These are phyloP conservation scores for Butastur rufipennis DNA, from an alignment of 2,113 vertebrate species.

Conservation along the genomic window DNA sequence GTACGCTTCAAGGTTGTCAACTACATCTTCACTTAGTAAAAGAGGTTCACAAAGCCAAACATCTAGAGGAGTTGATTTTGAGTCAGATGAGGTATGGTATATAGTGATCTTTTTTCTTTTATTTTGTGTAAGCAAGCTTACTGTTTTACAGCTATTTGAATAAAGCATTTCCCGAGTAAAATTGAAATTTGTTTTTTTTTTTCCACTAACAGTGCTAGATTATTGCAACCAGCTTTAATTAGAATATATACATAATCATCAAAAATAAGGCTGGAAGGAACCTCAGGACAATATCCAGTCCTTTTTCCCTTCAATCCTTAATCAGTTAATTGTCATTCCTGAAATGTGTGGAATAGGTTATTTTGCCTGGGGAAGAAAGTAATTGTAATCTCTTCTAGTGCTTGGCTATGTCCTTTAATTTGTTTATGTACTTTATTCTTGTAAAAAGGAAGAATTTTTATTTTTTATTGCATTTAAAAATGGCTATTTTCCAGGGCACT, in stretches of 20 bases:
- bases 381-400: not conserved
- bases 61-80: conserved; percentile 79
- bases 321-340: not conserved
- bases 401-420: not conserved
- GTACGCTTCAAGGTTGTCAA: conserved; percentile 26
- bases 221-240: not conserved
- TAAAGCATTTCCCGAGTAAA: not conserved
- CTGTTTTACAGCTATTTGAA: not conserved
- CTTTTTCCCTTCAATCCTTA: not conserved
- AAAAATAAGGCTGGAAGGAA: not conserved
- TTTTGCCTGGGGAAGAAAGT: not conserved
- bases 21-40: conserved; percentile 52
- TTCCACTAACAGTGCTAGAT: not conserved
- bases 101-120: not conserved
- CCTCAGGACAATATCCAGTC: not conserved
- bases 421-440: not conserved
- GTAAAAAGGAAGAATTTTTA: not conserved
- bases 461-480: not conserved
- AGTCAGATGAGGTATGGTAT: conserved; percentile 81
- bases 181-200: not conserved
- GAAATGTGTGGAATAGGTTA: not conserved
- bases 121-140: not conserved
- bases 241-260: not conserved
- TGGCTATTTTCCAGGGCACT: fast-evolving
- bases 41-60: conserved; percentile 78